phyloP scores from a whole-genome alignment of 2,888 invertebrate genomes.

The Linnaemya tessellans region DNA sequence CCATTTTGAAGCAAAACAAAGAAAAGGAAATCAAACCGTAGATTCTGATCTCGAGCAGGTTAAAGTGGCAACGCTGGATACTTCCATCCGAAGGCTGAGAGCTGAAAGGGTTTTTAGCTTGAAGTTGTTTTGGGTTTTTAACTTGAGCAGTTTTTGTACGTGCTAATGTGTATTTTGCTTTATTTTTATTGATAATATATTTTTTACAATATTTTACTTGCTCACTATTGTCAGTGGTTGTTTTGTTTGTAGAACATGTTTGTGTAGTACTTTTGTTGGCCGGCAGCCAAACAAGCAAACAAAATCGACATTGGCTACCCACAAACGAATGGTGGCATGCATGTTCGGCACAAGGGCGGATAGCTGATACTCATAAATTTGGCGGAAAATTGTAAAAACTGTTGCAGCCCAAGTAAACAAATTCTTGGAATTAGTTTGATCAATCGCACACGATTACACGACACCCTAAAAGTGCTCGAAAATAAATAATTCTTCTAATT shows the following conservation, averaged over 20 bases:
- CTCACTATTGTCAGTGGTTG: constrained; percentile 43
- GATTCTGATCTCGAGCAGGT: too few species aligned
- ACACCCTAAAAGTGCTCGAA: too few species aligned
- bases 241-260: constrained; percentile 30
- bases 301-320: constrained; percentile 65
- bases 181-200: constrained; percentile 23
- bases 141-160: constrained; percentile 1
- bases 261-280: constrained; percentile 53
- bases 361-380: constrained; percentile 43
- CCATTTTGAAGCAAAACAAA: too few species aligned
- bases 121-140: constrained; percentile 11
- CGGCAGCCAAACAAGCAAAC: constrained; percentile 67
- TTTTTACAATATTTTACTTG: constrained; percentile 22
- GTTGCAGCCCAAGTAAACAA: neutral
- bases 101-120: constrained; percentile 9
- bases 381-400: constrained; percentile 23
- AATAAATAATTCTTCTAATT: too few species aligned
- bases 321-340: constrained; percentile 33
- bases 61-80: neutral
- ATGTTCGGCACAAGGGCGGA: constrained; percentile 57
- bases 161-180: constrained; percentile 37
- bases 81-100: neutral
- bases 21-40: too few species aligned
- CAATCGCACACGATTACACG: too few species aligned
- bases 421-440: neutral